These are phyloP conservation scores for Phaetusa simplex DNA, from an alignment of 2,113 vertebrate genomes.

Conservation along the genomic window DNA sequence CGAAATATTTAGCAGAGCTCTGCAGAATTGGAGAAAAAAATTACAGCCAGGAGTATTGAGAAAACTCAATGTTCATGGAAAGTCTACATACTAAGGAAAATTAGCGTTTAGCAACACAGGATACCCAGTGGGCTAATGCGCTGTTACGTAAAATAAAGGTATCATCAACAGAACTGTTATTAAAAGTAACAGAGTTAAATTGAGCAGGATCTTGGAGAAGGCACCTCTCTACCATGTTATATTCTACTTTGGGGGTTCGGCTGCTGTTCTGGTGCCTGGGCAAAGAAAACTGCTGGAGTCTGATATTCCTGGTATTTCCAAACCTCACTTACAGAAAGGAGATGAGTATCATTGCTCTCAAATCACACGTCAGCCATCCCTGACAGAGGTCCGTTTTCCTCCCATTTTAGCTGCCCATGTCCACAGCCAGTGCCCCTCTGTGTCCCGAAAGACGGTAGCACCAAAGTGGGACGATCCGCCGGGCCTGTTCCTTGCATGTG, in stretches of 20 bases:
- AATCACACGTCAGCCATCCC: not conserved
- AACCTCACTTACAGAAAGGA: not conserved
- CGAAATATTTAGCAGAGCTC: not conserved
- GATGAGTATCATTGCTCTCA: not conserved
- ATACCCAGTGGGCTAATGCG: not conserved
- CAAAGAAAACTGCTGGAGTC: not conserved
- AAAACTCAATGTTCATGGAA: not conserved
- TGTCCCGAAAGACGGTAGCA: not conserved
- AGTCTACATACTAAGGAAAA: not conserved
- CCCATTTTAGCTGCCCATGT: not conserved
- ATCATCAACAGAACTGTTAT: not conserved
- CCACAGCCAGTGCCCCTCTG: not conserved
- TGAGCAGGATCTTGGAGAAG: not conserved
- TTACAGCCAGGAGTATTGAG: not conserved
- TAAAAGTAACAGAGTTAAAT: not conserved
- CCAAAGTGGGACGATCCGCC: not conserved
- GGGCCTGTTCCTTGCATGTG: not conserved
- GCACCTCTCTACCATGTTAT: not conserved
- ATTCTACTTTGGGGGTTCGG: not conserved
- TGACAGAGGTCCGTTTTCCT: not conserved
- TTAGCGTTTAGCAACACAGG: not conserved
- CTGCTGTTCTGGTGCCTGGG: not conserved
- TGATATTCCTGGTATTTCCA: not conserved
- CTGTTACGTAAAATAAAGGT: not conserved
- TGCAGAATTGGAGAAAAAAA: not conserved